Evolutionary conservation across 2,797 vertebrate genomes (phyloP), one percentile per base, ranked within the genome.

Genomic region (Sitta carolinensis): DNA sequence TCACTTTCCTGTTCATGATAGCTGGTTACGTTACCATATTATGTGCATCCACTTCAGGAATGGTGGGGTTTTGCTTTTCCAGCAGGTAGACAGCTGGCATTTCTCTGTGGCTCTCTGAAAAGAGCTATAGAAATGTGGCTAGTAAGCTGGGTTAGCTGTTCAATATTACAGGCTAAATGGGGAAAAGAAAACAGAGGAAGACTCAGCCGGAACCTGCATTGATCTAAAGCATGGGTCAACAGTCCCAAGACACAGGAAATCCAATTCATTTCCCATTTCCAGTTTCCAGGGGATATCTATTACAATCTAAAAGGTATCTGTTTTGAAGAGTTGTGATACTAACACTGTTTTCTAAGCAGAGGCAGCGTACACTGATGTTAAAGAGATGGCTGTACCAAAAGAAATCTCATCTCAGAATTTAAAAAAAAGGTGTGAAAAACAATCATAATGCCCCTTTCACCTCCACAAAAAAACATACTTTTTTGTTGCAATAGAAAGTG

Each of bases 221-320:
- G 73, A 95, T 92, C 72, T 89, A 73, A 92, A 72, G 42, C 72
- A 89, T 18, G 48, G 76, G 94, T 94, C 87, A 93, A 69, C 72
- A 67, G 76, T 81, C 92, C 32, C 63, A 91, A 89, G 69, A 63
- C 48, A 85, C 1, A 11, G 70, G 76, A 92, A 96, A 94, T 90
- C 61, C 75, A 95, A 95, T 83, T 92, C 42, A 90, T 81, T 95
- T 95, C 59, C 88, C 52, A n/a, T 82, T 95, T 92, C 54, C 82
- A 92, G 25, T 86, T 89, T 91, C 63, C 76, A 89, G 34, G 38
- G 27, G 69, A 88, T 42, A 70, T 79, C 40, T 78, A 32, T 81
- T 89, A 79, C 73, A 57, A 66, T 69, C 66, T 90, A 82, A 89
- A 90, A 73, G 32, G 21, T 69, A 91, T 79, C 69, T 76, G 38